Base-by-base conservation (phyloP, 2,797 vertebrate genomes). In the Remorina albescens region DNA sequence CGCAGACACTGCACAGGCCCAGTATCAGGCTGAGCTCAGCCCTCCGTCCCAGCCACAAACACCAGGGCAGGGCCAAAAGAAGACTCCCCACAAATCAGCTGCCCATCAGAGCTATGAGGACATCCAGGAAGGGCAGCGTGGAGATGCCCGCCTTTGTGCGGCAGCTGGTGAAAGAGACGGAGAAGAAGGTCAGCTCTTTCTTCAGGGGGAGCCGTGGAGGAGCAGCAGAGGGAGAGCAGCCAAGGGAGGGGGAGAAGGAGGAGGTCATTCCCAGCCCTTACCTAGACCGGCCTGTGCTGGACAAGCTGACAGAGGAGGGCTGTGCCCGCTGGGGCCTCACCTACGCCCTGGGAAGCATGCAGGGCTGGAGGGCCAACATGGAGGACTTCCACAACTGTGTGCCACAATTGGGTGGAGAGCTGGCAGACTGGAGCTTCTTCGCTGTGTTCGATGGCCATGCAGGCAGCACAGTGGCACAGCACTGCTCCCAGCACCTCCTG, bases 341-440 rank as follows among this genome's bases (percentile, higher is more conserved):
- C 67, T 96, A 95, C 4, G 94, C 93, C 55, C 88, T 95, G 69
- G 94, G 92, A 13, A 92, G 94, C 56, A 95, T 95, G 93, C 95
- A 96, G 72, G 95, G 95, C 60, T 96, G 95, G 95, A 91, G 95
- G 83, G 92, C 93, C 69, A 94, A 91, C 84, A 95, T 95, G 95
- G 96, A 96, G 84, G 95, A 96, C 78, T 95, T 95, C 56, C 96
- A 96, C 42, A 94, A 95, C 85, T 94, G 93, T 49, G 89, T 92
- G 42, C 94, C 94, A 1, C 87, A 93, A 74, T 85, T 95, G 71
- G 94, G 94, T 0, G 92, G 92, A 6, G 84, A 93, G 69, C 86
- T 95, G 41, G 80, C 87, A 0, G 90, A 91, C 79, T 96, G 95
- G 95, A 94, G 91, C 71, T 96, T 96, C 87, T 96, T 95, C 6